phyloP scores from a whole-genome alignment of 2,797 vertebrate genomes.

The Gila robusta region DNA sequence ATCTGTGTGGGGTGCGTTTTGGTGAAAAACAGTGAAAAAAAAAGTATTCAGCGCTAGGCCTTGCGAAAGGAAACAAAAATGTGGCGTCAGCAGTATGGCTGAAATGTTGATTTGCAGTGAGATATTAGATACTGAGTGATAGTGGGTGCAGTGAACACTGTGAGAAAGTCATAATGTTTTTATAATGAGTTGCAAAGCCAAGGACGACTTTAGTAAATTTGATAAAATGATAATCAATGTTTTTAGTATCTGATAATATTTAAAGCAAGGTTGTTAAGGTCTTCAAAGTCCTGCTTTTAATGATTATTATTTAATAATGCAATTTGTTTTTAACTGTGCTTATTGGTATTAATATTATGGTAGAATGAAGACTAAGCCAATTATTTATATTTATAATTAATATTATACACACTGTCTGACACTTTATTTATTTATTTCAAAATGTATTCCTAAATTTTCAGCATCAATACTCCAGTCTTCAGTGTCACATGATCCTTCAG shows the following conservation, averaged over 20 bases:
- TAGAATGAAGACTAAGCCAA: background rate
- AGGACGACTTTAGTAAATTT: constrained; percentile 31
- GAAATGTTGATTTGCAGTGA: constrained; percentile 59
- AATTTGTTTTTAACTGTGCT: constrained; percentile 2
- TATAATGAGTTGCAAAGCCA: constrained; percentile 20
- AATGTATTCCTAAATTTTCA: background rate
- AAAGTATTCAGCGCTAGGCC: constrained; percentile 57
- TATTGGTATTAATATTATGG: background rate
- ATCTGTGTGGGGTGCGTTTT: constrained; percentile 71
- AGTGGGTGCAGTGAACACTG: constrained; percentile 45
- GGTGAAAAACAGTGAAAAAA: constrained; percentile 48
- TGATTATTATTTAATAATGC: constrained; percentile 24
- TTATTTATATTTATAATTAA: background rate
- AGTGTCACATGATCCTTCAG: background rate
- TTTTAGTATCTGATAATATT: constrained; percentile 3
- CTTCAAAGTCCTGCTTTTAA: constrained; percentile 24
- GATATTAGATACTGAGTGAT: constrained; percentile 70
- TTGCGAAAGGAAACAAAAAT: constrained; percentile 53
- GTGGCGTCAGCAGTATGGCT: constrained; percentile 51
- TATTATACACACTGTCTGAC: background rate
- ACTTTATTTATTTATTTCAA: background rate
- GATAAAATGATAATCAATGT: constrained; percentile 18
- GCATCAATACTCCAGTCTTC: background rate
- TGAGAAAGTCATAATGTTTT: constrained; percentile 16
- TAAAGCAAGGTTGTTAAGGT: background rate